Percentiles rank a stretch among this genome's conserved stretches.
Conservation (phyloP, 2,888 invertebrate species). For the Ditula angustiorana region DNA sequence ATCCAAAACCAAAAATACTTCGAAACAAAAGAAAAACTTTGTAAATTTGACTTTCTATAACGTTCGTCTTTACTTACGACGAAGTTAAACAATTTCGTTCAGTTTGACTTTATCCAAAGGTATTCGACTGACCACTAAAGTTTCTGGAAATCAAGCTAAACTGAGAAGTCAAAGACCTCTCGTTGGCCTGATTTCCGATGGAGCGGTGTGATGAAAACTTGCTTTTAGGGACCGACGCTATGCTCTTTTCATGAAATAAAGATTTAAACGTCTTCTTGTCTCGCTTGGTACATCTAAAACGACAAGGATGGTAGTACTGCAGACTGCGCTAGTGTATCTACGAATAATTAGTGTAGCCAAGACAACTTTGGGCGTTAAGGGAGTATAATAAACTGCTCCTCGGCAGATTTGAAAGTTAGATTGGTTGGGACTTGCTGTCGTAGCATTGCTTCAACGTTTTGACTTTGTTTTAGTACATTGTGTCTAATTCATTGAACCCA, state of each 20-base stretch:
- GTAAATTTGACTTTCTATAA: no score
- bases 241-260: background rate
- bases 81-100: background rate
- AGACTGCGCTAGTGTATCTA: background rate
- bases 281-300: background rate
- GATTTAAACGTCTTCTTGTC: background rate
- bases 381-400: background rate
- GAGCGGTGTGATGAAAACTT: background rate
- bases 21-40: no score
- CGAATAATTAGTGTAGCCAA: background rate
- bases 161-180: background rate
- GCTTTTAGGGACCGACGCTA: background rate
- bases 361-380: background rate
- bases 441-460: background rate
- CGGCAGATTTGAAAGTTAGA: background rate
- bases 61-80: no score
- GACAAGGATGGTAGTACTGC: background rate
- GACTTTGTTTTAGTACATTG: background rate
- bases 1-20: no score
- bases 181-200: background rate
- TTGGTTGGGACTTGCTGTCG: background rate
- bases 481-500: conserved; percentile 3
- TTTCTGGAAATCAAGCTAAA: background rate
- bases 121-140: background rate
- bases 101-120: background rate